phyloP scores from a whole-genome alignment of 2,797 vertebrate genomes.

The Amblyraja radiata region DNA sequence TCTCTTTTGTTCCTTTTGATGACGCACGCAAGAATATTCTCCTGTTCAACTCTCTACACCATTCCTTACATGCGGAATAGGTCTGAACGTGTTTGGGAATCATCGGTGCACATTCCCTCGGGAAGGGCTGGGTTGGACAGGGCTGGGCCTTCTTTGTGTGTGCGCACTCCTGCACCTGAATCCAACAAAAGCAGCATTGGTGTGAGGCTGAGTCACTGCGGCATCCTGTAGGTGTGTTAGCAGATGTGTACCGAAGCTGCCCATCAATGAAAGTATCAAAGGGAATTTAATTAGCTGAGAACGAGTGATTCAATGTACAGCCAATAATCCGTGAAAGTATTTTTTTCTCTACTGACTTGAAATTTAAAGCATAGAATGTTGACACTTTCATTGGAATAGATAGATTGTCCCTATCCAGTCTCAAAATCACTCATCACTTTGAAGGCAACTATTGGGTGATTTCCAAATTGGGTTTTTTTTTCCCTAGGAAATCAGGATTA shows the following conservation, averaged over 20 bases:
- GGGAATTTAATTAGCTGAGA: constrained; percentile 9
- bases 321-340: not conserved
- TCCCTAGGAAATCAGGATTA: not conserved
- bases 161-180: not conserved
- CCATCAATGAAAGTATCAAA: not conserved
- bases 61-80: not conserved
- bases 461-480: not conserved
- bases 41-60: not conserved
- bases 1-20: constrained; percentile 4
- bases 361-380: too few species aligned
- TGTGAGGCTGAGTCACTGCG: constrained; percentile 20
- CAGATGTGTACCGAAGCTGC: not conserved
- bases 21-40: constrained; percentile 11
- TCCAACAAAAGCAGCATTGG: constrained; percentile 12
- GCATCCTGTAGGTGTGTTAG: constrained; percentile 16
- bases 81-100: constrained; percentile 1
- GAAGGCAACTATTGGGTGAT: not conserved
- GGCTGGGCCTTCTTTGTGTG: too few species aligned
- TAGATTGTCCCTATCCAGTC: not conserved
- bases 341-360: too few species aligned
- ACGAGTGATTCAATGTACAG: not conserved
- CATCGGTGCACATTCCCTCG: not conserved
- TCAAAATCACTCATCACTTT: not conserved
- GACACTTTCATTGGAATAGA: too few species aligned
- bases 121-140: not conserved